Base-by-base conservation (phyloP, 2,888 invertebrate genomes). In the Frankliniella fusca region DNA sequence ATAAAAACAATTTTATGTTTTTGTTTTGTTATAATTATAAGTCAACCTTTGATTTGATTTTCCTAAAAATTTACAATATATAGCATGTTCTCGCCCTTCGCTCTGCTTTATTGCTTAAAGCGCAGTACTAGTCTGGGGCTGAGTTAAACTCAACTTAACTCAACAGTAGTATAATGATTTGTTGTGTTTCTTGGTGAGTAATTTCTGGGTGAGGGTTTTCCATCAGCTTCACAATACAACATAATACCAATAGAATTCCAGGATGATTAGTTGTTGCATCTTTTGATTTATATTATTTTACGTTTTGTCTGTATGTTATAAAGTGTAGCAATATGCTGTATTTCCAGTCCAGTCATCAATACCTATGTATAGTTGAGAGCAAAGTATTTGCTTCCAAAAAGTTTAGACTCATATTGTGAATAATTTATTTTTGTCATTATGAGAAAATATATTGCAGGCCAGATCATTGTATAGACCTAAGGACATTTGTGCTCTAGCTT, bases 381-480 rank as follows among this genome's bases (percentile, higher is more conserved):
- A 76, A 76, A 23, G 0, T 27, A 23, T 76, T 27, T 76, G 70
- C 27, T 76, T 76, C 70, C 27, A 27, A 23, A 76, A 76, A 76
- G 27, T 76, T 27, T 27, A 76, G 8, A 76, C 27, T 8, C 27
- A 70, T 70, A 70, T 70, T 38, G 38, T 38, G 38, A 38, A 76
- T 76, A 76, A 76, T 76, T 76, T 76, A 76, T 76, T 76, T 76
- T 76, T 76, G 70, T 76, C 70, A 54, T 12, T 54, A 54, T 23
- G 70, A 76, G 10, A 76, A 76, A 76, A 12, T 76, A 23, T 76
- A 76, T 76, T 23, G 70, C 70, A 23, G 70, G 70, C 70, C 27
- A 8, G 23, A 27, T 27, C 5, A 15, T 54, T 15, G 20, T 54
- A 20, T 15, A 54, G 54, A 54, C 54, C 5, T 12, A 15, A 54